These are phyloP conservation scores for Carapus acus DNA, from an alignment of 2,797 vertebrate species.

Conservation along the genomic window DNA sequence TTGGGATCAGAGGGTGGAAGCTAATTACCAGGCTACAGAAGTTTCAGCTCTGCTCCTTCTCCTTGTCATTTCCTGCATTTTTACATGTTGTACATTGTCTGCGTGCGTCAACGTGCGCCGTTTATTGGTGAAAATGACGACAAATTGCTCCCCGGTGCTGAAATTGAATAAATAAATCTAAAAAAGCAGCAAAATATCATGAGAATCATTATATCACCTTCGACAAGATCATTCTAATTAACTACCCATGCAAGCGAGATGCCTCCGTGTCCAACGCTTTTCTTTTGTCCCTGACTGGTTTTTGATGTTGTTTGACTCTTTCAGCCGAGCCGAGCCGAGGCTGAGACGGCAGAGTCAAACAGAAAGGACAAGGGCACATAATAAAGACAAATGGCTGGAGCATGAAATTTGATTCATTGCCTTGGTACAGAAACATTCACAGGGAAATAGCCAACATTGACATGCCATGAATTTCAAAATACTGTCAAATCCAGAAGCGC, in stretches of 20 bases:
- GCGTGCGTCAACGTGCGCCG: slow-evolving; percentile 33
- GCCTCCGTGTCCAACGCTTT: slow-evolving; percentile 48
- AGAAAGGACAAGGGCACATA: slow-evolving; percentile 70
- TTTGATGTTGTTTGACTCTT: slow-evolving; percentile 68
- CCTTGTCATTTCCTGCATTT: slow-evolving; percentile 35
- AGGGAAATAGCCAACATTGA: slow-evolving; percentile 62
- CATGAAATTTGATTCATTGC: slow-evolving; percentile 76
- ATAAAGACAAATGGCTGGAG: slow-evolving; percentile 77
- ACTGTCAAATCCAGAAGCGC: slow-evolving; percentile 63
- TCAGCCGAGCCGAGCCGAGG: slow-evolving; percentile 51
- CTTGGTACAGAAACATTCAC: slow-evolving; percentile 62
- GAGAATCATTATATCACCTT: slow-evolving; percentile 53
- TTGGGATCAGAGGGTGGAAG: slow-evolving; percentile 78
- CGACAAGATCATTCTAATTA: slow-evolving; percentile 60
- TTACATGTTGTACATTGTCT: slow-evolving; percentile 13
- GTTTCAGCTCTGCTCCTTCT: slow-evolving; percentile 45
- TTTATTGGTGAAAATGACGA: slow-evolving; percentile 40
- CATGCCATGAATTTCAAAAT: slow-evolving; percentile 67
- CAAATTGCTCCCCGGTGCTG: slow-evolving; percentile 48
- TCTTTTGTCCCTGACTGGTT: slow-evolving; percentile 48
- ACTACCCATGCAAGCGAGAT: slow-evolving; percentile 48
- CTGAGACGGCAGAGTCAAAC: slow-evolving; percentile 57
- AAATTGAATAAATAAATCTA: slow-evolving; percentile 52
- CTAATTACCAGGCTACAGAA: slow-evolving; percentile 80
- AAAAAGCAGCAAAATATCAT: no score